Evolutionary conservation across 2,113 vertebrate genomes (phyloP), one percentile per base, ranked within the genome.

Genomic region (Holacanthus passer): DNA sequence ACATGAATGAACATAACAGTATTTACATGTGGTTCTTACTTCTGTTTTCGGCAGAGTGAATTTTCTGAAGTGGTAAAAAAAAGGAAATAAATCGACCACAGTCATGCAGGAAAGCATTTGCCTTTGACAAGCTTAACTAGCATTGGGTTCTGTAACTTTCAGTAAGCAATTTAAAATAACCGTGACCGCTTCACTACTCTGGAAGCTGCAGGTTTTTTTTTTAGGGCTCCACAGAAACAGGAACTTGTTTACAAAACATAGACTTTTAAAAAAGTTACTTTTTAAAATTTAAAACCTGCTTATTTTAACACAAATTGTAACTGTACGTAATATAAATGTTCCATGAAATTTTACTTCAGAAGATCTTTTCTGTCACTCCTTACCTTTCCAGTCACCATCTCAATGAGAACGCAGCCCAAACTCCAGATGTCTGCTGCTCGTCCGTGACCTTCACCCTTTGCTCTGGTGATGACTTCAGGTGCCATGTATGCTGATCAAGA

Each of bases 341-440:
- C 3, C 5, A 17, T 52, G 8, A 5, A 13, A 48, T 47, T 22
- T 20, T 14, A 16, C 2, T 32, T 22, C 4, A 52, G 7, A 55
- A 35, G 8, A 17, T 13, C 3, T 29, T 35, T 16, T 45, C 4
- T 0, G 16, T 60, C 53, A 7, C 27, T 24, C 11, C 90, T 92
- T 88, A 99, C 98, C 96, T 99, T 99, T 90, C 98, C 98, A 0
- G 98, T 99, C 87, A 99, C 98, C 98, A 99, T 99, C 91, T 99
- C 98, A 68, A 98, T 98, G 64, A 99, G 96, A 3, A 99, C 98
- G 24, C 98, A 99, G 35, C 98, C 98, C 47, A 99, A 94, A 85
- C 98, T 99, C 98, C 98, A 99, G 94, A 99, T 97, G 87, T 99
- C 98, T 2, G 98, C 98, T 2, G 98, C 98, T 39, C 98, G 96